Evolutionary conservation across 35 echinoderm and acorn worm species (phyloP), one percentile per base, ranked within the genome.

Genomic region (Eucidaris tribuloides): DNA sequence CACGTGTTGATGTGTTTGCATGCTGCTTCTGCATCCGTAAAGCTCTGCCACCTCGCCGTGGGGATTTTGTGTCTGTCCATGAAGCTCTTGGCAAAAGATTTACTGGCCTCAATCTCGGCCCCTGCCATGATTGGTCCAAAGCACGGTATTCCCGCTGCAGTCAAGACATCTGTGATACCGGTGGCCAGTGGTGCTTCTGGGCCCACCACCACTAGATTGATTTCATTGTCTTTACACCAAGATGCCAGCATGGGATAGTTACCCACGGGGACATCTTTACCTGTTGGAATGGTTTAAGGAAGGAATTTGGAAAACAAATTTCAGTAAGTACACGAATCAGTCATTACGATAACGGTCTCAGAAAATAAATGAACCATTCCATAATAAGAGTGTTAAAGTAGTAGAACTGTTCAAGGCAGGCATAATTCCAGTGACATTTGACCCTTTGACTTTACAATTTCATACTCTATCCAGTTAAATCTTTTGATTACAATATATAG

Each of bases 1-100:
- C 77, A 96, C 93, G 84, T 96, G 45, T 93, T 93, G 58, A 97
- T 97, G 45, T 92, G 90, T 59, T 89, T 23, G 80, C 94, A 97
- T 24, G 94, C 94, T 27, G 48, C 14, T 19, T 82, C 79, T 18
- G 81, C 50, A 56, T 93, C 90, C 36, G 90, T 86, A 46, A 97
- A 97, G 7, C 86, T 72, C 27, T 90, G 81, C 94, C 94, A 97
- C 34, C 64, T 80, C 17, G 94, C 94, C 13, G 94, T 97, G 15
- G 94, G 94, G 14, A 97, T 97, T n/a, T 63, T 66, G 62, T 92
- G 84, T 72, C 86, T 85, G 27, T 93, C 94, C 94, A 97, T 97
- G 82, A 97, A 97, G 33, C 40, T 65, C 66, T 97, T 97, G 54
- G 94, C 86, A 72, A 89, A 97, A 25, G 71, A 90, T 76, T 97